Evolutionary conservation across 2,113 vertebrate genomes (phyloP).

Genomic region (Muscicapa adusta): DNA sequence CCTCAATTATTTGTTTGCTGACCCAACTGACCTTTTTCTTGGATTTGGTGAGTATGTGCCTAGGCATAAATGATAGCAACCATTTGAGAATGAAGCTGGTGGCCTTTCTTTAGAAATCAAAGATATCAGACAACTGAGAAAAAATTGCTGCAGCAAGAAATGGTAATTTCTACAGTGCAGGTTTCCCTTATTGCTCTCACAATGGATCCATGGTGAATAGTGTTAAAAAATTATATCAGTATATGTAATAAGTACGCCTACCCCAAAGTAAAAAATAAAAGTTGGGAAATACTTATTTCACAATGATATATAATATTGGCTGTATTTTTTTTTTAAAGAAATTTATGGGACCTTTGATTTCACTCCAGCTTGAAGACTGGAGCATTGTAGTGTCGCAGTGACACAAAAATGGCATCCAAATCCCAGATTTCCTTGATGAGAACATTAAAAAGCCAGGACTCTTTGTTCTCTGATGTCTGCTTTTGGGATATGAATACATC

Average conservation of each 20-base stretch:
- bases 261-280: no score
- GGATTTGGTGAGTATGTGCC: background rate
- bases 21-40: background rate
- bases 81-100: background rate
- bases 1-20: background rate
- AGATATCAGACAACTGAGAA: background rate
- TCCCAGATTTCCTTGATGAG: background rate
- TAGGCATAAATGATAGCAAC: background rate
- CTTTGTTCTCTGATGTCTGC: background rate
- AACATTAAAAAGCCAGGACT: background rate
- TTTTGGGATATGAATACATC: background rate
- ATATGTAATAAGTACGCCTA: no score
- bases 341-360: background rate
- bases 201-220: background rate
- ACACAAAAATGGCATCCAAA: background rate
- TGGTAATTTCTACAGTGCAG: background rate
- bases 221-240: background rate
- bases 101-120: background rate
- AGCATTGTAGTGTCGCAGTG: background rate
- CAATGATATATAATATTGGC: background rate
- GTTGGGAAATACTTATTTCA: background rate
- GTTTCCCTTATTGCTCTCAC: background rate
- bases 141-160: background rate
- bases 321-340: background rate
- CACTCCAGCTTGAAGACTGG: background rate